phyloP scores from a whole-genome alignment of 2,888 invertebrate species.

The Uropetala carovei region DNA sequence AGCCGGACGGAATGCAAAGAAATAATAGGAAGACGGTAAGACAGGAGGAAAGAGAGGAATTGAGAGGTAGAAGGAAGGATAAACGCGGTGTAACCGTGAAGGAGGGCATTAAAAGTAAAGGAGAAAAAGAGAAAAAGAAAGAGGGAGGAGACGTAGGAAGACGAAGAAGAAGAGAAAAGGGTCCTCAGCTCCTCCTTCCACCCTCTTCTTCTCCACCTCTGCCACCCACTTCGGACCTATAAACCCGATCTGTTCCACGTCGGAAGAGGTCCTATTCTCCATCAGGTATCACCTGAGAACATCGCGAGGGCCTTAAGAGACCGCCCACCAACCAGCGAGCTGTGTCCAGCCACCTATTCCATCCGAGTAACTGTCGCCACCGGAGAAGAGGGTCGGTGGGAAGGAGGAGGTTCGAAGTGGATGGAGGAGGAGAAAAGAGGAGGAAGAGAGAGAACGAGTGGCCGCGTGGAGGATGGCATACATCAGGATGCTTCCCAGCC shows the following conservation, averaged over 20 bases:
- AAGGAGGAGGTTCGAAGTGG: neutral
- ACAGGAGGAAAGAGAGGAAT: too few species aligned
- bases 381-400: neutral
- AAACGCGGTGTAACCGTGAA: neutral
- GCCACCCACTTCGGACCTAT: neutral
- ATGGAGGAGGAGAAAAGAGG: neutral
- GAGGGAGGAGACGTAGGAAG: neutral
- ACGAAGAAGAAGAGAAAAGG: neutral
- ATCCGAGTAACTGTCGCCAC: too few species aligned
- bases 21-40: too few species aligned
- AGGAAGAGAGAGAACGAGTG: neutral
- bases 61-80: too few species aligned
- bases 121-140: neutral
- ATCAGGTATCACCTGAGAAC: slow-evolving; percentile 18
- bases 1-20: too few species aligned
- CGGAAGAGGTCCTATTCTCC: slow-evolving; percentile 15
- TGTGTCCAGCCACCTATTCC: neutral
- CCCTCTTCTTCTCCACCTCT: neutral
- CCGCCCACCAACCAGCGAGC: slow-evolving; percentile 16
- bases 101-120: neutral
- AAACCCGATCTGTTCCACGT: slow-evolving; percentile 51
- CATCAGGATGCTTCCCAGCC: too few species aligned
- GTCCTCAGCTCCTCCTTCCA: neutral
- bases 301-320: neutral
- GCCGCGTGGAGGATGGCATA: neutral